Evolutionary conservation across 2,888 invertebrate genomes (phyloP), one percentile per base, ranked within the genome.

Genomic region (Ochropleura plecta): DNA sequence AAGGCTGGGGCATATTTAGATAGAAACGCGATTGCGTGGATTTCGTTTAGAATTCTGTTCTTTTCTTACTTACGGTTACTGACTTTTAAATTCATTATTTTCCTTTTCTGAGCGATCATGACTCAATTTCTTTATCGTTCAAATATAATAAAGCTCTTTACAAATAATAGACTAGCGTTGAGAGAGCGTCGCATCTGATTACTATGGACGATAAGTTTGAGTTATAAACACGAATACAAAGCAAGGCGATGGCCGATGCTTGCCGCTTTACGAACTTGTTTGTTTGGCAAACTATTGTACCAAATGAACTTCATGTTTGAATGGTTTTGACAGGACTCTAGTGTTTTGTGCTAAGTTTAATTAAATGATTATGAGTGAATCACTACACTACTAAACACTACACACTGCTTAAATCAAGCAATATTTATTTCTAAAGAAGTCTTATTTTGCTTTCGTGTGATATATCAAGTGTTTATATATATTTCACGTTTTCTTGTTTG

Each of bases 281-380:
- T 77, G 77, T 82, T 85, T 74, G 71, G 44, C 63, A 30, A 83
- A 87, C 78, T 79, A 81, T 81, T 82, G 78, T 73, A 85, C 72
- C 51, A 79, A 81, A 79, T 87, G 81, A 83, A 78, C 68, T 85
- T 74, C 70, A 79, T 73, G 79, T 85, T 85, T 79, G 66, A 82
- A 81, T 74, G 83, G 64, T 80, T 76, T 76, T 79, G 79, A 86
- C 73, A 82, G 68, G 68, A 67, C 49, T 70, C 48, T 30, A 75
- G 78, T 59, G 78, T 79, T 78, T 76, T 63, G 46, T 30, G 69
- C 66, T 75, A 75, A 78, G 64, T 84, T 84, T 73, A 72, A 79
- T 78, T 74, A 83, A 83, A 81, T 72, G 65, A 67, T 59, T 65
- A 70, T 74, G 67, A 70, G 0, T 53, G 44, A 60, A 79, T 40